Percentiles rank a stretch among this genome's conserved stretches.
Conservation (phyloP, 2,113 vertebrate genomes). For the Odontesthes bonariensis region DNA sequence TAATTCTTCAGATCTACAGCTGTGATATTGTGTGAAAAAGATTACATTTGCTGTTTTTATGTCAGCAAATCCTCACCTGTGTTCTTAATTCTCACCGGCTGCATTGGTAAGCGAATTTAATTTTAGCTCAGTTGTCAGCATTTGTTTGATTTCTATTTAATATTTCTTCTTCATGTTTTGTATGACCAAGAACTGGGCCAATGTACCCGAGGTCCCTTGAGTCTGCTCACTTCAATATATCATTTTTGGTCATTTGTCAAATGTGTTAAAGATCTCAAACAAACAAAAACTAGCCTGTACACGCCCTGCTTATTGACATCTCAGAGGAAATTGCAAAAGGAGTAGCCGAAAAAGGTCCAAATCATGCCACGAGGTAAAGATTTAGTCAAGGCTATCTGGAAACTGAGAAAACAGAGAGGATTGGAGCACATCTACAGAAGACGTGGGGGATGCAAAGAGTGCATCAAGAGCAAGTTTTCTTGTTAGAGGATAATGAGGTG, state of each 20-base stretch:
- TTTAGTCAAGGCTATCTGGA: too few relatives aligned
- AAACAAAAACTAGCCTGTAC: not conserved
- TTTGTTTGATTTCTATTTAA: too few relatives aligned
- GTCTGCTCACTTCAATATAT: not conserved
- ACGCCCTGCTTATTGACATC: not conserved
- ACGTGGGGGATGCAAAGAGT: too few relatives aligned
- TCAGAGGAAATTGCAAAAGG: not conserved
- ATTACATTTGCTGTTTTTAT: constrained; percentile 7
- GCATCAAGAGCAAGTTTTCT: not conserved
- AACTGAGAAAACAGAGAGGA: not conserved
- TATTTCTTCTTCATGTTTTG: constrained; percentile 41
- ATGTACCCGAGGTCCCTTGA: not conserved
- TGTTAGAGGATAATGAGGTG: constrained; percentile 1
- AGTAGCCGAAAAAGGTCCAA: too few relatives aligned
- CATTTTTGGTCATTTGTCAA: not conserved
- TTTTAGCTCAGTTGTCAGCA: constrained; percentile 29
- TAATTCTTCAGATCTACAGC: constrained; percentile 27
- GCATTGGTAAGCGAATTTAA: constrained; percentile 59
- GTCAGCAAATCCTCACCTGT: constrained; percentile 12
- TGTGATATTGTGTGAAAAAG: constrained; percentile 1
- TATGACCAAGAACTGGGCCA: constrained; percentile 41
- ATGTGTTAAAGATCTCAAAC: not conserved
- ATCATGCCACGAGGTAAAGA: too few relatives aligned
- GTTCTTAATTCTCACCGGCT: constrained; percentile 47
- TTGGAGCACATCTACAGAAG: not conserved